Percentiles rank a stretch among this genome's conserved stretches.
Conservation (phyloP, 2,888 invertebrate genomes). For the Acholoe squamosa region DNA sequence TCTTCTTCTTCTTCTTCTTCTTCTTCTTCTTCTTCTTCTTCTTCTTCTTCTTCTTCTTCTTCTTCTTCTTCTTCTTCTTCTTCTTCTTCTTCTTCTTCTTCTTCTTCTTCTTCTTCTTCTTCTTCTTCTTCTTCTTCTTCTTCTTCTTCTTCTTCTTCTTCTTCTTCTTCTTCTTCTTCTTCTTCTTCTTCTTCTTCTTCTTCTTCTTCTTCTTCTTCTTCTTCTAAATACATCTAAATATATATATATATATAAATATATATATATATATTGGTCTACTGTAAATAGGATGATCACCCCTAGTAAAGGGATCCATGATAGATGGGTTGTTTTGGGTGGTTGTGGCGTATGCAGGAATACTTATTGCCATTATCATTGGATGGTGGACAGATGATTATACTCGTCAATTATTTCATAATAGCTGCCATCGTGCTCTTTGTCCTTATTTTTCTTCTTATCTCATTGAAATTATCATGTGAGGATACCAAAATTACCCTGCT, state of each 20-base stretch:
- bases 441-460: too few relatives aligned
- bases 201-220: background rate
- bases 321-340: too few relatives aligned
- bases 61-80: background rate
- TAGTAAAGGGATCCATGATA: background rate
- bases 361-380: too few relatives aligned
- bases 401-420: too few relatives aligned
- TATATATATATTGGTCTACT: background rate
- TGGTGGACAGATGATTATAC: too few relatives aligned
- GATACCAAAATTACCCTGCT: too few relatives aligned
- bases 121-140: background rate
- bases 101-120: background rate
- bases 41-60: conserved; percentile 61
- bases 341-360: too few relatives aligned
- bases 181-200: background rate
- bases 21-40: conserved; percentile 56
- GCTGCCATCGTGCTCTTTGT: too few relatives aligned
- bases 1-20: conserved; percentile 49
- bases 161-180: background rate
- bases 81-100: background rate
- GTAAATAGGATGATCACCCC: background rate
- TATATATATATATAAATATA: background rate
- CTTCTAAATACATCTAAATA: background rate
- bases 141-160: background rate
- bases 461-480: too few relatives aligned